Percentiles rank a stretch among this genome's conserved stretches.
These are phyloP conservation scores for Perognathus longimembris DNA, from an alignment of 2,113 vertebrate species.

Conservation along the genomic window DNA sequence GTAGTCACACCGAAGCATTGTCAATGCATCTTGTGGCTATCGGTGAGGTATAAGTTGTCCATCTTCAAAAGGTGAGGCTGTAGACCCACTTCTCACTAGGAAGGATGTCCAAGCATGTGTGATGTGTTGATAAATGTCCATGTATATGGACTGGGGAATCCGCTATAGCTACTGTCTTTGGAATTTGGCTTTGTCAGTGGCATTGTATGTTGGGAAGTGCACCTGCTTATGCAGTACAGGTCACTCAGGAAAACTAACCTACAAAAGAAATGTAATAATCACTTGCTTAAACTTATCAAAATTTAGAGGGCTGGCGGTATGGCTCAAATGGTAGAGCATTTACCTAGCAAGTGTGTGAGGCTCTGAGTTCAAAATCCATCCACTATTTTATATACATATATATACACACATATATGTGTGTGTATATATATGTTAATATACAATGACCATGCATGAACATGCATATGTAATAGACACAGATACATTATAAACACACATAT, in stretches of 20 bases:
- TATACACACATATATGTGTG: too few relatives aligned
- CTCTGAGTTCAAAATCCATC: too few relatives aligned
- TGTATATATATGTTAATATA: too few relatives aligned
- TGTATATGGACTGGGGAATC: background rate
- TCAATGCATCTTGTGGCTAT: background rate
- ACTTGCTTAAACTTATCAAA: background rate
- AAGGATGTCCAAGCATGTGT: background rate
- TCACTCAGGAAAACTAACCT: background rate
- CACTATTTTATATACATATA: too few relatives aligned
- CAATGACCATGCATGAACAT: too few relatives aligned
- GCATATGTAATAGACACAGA: too few relatives aligned
- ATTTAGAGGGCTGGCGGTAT: background rate
- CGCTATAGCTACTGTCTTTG: background rate
- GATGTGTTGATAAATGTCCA: background rate
- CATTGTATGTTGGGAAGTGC: background rate
- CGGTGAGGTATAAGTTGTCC: background rate
- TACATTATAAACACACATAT: background rate
- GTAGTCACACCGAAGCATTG: background rate
- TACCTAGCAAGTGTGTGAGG: too few relatives aligned
- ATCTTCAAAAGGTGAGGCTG: background rate
- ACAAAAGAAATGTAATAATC: constrained; percentile 35
- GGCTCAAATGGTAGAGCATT: too few relatives aligned
- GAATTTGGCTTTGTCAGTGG: background rate
- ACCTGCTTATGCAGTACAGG: background rate
- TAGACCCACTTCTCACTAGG: background rate